Percentiles rank a stretch among this genome's conserved stretches.
phyloP scores from a whole-genome alignment of 2,888 invertebrate species.

The Entomobrya proxima region DNA sequence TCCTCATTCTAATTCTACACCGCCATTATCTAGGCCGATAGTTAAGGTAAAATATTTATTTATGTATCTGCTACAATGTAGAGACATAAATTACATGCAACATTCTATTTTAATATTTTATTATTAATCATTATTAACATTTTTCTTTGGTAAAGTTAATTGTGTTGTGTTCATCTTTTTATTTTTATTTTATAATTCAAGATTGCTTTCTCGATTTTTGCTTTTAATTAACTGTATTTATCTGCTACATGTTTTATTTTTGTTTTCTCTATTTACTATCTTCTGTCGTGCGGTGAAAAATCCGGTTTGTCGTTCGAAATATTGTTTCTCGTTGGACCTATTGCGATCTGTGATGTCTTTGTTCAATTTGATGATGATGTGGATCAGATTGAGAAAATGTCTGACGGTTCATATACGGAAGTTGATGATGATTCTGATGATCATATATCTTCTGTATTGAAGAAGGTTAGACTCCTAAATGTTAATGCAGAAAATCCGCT shows the following conservation, averaged over 20 bases:
- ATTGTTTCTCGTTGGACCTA: slow-evolving; percentile 46
- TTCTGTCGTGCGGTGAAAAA: slow-evolving; percentile 57
- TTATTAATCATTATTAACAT: not conserved
- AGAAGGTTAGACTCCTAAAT: slow-evolving; percentile 66
- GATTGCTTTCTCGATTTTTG: slow-evolving; percentile 6
- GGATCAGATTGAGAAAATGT: slow-evolving; percentile 71
- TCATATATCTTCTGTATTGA: slow-evolving; percentile 62
- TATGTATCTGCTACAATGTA: slow-evolving; percentile 17
- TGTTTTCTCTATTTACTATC: slow-evolving; percentile 41
- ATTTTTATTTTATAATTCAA: not conserved
- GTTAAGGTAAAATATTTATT: slow-evolving; percentile 67
- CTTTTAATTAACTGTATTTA: slow-evolving; percentile 42
- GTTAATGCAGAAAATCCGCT: slow-evolving; percentile 60
- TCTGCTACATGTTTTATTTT: slow-evolving; percentile 53
- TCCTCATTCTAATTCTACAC: slow-evolving; percentile 64
- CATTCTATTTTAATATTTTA: not conserved
- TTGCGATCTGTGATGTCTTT: slow-evolving; percentile 38
- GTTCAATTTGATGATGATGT: slow-evolving; percentile 58
- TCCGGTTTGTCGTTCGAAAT: slow-evolving; percentile 52
- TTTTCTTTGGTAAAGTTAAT: not conserved
- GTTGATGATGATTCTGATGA: slow-evolving; percentile 64
- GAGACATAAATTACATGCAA: not conserved
- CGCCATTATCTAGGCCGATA: slow-evolving; percentile 69
- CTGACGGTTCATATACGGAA: slow-evolving; percentile 72
- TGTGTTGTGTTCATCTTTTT: not conserved